Base-by-base conservation (phyloP, 2,888 invertebrate genomes). In the Nephrotoma appendiculata region DNA sequence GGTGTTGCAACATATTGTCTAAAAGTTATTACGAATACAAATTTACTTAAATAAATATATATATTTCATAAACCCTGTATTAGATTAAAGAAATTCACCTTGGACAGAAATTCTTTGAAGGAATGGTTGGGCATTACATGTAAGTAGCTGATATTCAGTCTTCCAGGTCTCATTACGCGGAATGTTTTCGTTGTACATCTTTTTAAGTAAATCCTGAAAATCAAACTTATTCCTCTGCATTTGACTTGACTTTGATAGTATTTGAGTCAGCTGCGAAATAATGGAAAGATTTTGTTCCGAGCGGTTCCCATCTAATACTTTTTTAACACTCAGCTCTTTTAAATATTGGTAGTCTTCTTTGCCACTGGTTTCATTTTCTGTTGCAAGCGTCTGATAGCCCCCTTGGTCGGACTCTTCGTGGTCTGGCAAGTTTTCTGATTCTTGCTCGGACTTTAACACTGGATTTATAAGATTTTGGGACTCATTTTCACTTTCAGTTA, bases 121-220 rank as follows among this genome's bases (percentile, higher is more conserved):
- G 91, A 96, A 97, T 15, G 96, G 95, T 87, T 96, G 97, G 1
- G 96, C 95, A 86, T 95, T 95, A 89, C 98, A 98, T 85, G 95
- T 94, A 87, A 98, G 92, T 12, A 95, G 90, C 12, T 86, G 43
- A 86, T 86, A 86, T 87, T 95, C 94, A 90, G 94, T 96, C 89
- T 94, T 94, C 83, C 92, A 90, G 12, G 94, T 93, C 88, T 92
- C 91, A 89, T 95, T 94, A 6, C 93, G 93, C 87, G 94, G 94
- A 90, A 93, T 92, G 87, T 94, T 93, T 88, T 95, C 94, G 87
- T 93, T 93, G 31, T 90, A 93, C 87, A 96, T 95, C 89, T 94
- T 94, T 89, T 96, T 95, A 44, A 96, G 90, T 92, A 97, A 93
- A 83, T 93, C 92, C 89, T 95, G 95, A 5, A 95, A 95, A 90